These are phyloP conservation scores for Tonatia bakeri DNA, from an alignment of 2,113 vertebrate genomes.

Conservation along the genomic window DNA sequence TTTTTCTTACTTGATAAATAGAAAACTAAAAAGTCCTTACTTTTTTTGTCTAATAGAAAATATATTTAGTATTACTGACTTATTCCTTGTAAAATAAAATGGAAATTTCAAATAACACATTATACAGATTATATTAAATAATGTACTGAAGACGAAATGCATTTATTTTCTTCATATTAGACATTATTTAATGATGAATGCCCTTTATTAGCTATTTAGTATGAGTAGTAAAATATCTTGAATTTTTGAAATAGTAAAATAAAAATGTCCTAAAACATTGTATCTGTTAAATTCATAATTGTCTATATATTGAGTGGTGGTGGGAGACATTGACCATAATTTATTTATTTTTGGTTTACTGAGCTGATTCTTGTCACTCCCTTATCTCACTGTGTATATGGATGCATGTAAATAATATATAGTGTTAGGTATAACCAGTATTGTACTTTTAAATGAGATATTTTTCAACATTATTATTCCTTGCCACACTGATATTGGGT, in stretches of 20 bases:
- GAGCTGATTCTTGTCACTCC: neutral
- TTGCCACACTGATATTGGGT: neutral
- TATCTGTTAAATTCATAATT: neutral
- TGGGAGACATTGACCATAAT: neutral
- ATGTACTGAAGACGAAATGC: neutral
- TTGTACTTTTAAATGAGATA: neutral
- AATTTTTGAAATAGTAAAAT: neutral
- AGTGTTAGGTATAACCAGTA: neutral
- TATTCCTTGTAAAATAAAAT: neutral
- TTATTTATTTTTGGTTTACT: neutral
- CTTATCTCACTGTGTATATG: neutral
- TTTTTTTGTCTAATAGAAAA: neutral
- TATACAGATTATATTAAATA: neutral
- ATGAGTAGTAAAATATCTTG: neutral
- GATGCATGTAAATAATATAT: neutral
- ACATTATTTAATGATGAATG: neutral
- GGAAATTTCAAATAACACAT: neutral
- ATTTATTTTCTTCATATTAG: conserved; percentile 18
- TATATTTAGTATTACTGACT: neutral
- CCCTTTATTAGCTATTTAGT: neutral
- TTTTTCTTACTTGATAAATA: conserved; percentile 12
- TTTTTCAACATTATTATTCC: neutral
- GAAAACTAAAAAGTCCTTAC: rapidly evolving
- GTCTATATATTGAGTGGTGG: neutral
- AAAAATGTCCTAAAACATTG: neutral